Percentiles rank a stretch among this genome's conserved stretches.
Evolutionary conservation across 1,140 invertebrate species (phyloP).

Genomic region (Sitobion miscanthi): DNA sequence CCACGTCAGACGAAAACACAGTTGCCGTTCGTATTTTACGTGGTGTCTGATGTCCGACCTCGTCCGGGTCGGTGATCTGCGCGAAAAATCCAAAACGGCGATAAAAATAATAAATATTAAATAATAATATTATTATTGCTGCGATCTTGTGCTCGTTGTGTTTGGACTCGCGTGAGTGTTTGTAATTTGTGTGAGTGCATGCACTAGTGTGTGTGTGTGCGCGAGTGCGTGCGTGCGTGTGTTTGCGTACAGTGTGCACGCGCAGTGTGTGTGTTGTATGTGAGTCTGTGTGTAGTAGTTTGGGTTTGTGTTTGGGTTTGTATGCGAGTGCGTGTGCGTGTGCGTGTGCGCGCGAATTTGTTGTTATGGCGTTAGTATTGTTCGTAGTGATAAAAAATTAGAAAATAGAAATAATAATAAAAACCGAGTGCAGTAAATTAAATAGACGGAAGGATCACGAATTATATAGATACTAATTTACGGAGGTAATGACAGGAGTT

Average conservation of each 20-base stretch:
- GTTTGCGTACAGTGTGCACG: background rate
- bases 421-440: background rate
- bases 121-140: background rate
- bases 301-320: too few relatives aligned
- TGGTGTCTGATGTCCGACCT: background rate
- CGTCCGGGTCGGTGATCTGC: background rate
- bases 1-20: background rate
- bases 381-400: background rate
- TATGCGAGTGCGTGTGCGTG: background rate
- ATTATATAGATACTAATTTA: background rate
- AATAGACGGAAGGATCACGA: background rate
- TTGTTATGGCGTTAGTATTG: background rate
- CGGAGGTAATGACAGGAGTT: background rate
- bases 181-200: constrained; percentile 10
- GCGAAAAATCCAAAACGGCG: background rate
- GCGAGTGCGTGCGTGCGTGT: background rate
- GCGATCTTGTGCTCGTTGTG: background rate
- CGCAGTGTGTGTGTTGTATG: background rate
- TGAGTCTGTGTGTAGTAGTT: background rate
- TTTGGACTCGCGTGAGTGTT: background rate
- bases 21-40: background rate
- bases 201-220: background rate
- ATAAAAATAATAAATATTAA: background rate
- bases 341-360: background rate
- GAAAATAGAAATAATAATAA: background rate